phyloP scores from a whole-genome alignment of 2,888 invertebrate genomes.

The Pyrgus malvae region DNA sequence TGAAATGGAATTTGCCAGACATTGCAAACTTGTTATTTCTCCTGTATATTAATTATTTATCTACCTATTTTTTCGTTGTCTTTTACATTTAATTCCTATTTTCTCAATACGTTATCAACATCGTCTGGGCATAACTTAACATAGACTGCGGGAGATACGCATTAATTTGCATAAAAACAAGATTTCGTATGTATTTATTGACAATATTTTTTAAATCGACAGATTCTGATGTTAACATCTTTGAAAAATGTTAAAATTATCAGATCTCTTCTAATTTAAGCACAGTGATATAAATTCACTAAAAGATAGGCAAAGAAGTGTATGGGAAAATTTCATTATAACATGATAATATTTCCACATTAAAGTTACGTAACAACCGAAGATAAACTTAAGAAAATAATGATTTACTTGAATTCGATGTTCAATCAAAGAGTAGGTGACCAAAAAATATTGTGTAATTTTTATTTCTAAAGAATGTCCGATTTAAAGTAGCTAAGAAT shows the following conservation, averaged over 20 bases:
- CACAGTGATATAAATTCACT: background rate
- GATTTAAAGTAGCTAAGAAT: too few relatives aligned
- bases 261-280: background rate
- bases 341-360: too few relatives aligned
- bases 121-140: slow-evolving; percentile 1
- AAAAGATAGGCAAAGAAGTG: too few relatives aligned
- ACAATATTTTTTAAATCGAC: slow-evolving; percentile 7
- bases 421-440: too few relatives aligned
- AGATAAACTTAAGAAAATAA: too few relatives aligned
- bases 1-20: background rate
- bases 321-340: too few relatives aligned
- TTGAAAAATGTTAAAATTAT: slow-evolving; percentile 7
- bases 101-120: slow-evolving; percentile 3
- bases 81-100: background rate
- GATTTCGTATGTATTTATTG: slow-evolving; percentile 9
- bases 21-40: background rate
- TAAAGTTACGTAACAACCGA: too few relatives aligned
- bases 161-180: slow-evolving; percentile 8
- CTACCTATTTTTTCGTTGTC: background rate
- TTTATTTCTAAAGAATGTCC: too few relatives aligned
- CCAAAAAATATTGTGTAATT: too few relatives aligned
- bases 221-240: slow-evolving; percentile 1
- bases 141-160: slow-evolving; percentile 6
- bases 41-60: background rate
- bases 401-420: too few relatives aligned